Percentiles rank a stretch among this genome's conserved stretches.
Evolutionary conservation across 2,888 invertebrate genomes (phyloP).

Genomic region (Spodoptera picta): DNA sequence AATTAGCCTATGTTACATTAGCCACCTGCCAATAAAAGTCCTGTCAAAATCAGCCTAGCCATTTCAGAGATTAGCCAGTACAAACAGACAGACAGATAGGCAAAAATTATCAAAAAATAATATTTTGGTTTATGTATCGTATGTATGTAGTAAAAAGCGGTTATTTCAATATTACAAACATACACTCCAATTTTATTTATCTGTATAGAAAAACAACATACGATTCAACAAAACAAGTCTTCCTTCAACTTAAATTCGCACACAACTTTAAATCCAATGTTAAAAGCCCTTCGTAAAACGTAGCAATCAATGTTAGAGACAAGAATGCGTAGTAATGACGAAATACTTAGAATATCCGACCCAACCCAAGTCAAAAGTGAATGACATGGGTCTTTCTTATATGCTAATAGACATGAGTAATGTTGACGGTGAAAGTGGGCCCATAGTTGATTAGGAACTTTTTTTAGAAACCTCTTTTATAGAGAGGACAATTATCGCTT

Average conservation of each 20-base stretch:
- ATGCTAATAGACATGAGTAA: constrained; percentile 67
- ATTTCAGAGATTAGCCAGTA: too few relatives aligned
- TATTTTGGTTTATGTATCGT: too few relatives aligned
- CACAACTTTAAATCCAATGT: background rate
- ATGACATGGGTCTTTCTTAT: constrained; percentile 51
- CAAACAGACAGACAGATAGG: too few relatives aligned
- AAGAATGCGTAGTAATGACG: constrained; percentile 34
- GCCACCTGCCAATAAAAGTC: too few relatives aligned
- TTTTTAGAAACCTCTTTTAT: constrained; percentile 57
- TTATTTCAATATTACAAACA: too few relatives aligned
- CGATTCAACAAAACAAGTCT: too few relatives aligned
- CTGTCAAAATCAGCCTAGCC: too few relatives aligned
- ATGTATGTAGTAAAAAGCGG: too few relatives aligned
- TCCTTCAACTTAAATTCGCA: background rate
- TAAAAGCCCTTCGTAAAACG: constrained; percentile 8
- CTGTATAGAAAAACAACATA: too few relatives aligned
- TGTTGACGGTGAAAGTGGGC: constrained; percentile 74
- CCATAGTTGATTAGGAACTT: constrained; percentile 65
- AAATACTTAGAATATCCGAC: constrained; percentile 40
- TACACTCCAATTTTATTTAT: too few relatives aligned
- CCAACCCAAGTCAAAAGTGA: constrained; percentile 56
- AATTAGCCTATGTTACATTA: too few relatives aligned
- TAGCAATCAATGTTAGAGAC: constrained; percentile 13
- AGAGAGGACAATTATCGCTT: constrained; percentile 54
- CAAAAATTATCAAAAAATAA: too few relatives aligned